These are phyloP conservation scores for Tinea trinotella DNA, from an alignment of 2,888 invertebrate genomes.

Conservation along the genomic window DNA sequence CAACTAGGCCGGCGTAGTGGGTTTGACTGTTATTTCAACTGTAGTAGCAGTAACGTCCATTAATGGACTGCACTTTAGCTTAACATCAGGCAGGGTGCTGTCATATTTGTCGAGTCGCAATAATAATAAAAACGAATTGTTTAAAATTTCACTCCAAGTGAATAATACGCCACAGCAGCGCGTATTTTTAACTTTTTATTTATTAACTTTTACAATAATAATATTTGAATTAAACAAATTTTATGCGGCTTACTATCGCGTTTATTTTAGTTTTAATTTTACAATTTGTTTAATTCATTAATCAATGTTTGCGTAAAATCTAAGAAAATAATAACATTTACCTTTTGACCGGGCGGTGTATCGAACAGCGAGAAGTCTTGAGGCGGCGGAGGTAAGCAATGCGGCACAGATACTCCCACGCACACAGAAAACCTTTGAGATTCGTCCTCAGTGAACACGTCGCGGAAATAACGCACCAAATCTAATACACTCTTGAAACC, in stretches of 20 bases:
- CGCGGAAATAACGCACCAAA: conserved; percentile 42
- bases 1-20: no score
- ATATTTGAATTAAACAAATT: no score
- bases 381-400: conserved; percentile 26
- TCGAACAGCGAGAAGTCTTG: conserved; percentile 57
- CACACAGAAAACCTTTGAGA: conserved; percentile 34
- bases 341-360: conserved; percentile 68
- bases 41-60: no score
- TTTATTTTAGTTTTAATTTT: no score
- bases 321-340: conserved; percentile 24
- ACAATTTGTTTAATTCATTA: no score
- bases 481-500: conserved; percentile 41
- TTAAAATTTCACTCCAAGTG: background rate
- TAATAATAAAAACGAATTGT: no score
- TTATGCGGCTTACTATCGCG: no score
- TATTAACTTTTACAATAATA: background rate
- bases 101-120: no score
- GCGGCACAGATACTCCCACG: conserved; percentile 39
- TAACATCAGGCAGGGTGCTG: no score
- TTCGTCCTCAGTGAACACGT: conserved; percentile 28
- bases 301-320: no score
- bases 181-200: background rate
- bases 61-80: no score
- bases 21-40: no score
- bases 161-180: background rate